Conservation (phyloP, 2,888 invertebrate genomes). For the Therioaphis trifolii region DNA sequence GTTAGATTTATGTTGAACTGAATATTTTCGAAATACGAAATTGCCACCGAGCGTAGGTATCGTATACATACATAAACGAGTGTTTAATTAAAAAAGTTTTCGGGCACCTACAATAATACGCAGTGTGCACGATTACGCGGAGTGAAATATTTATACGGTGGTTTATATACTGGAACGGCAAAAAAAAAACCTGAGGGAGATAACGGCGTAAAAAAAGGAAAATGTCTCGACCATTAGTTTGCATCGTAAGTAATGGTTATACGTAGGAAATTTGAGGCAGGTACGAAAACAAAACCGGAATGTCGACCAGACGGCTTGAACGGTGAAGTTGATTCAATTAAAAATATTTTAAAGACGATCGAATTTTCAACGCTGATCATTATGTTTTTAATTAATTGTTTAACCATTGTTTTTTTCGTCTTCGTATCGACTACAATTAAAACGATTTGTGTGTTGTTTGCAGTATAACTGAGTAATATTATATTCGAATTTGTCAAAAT, state of each 20-base stretch:
- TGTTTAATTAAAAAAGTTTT: slow-evolving; percentile 52
- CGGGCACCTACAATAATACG: not conserved
- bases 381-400: slow-evolving; percentile 8
- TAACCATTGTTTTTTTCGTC: not conserved
- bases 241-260: slow-evolving; percentile 21
- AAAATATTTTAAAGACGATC: not conserved
- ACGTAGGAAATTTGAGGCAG: slow-evolving; percentile 1
- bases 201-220: slow-evolving; percentile 17
- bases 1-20: not conserved
- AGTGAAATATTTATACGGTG: slow-evolving; percentile 23
- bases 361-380: not conserved
- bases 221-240: slow-evolving; percentile 49
- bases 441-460: too few relatives aligned
- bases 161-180: not conserved
- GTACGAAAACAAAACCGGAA: slow-evolving; percentile 9
- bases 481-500: too few relatives aligned
- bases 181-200: not conserved
- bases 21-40: not conserved
- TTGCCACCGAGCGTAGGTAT: not conserved
- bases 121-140: slow-evolving; percentile 19
- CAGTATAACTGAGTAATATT: too few relatives aligned
- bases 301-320: not conserved
- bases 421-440: too few relatives aligned
- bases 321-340: not conserved
- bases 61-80: not conserved